Percentiles rank a stretch among this genome's conserved stretches.
Conservation (phyloP, 2,113 vertebrate species). For the Hemiprocne comata region DNA sequence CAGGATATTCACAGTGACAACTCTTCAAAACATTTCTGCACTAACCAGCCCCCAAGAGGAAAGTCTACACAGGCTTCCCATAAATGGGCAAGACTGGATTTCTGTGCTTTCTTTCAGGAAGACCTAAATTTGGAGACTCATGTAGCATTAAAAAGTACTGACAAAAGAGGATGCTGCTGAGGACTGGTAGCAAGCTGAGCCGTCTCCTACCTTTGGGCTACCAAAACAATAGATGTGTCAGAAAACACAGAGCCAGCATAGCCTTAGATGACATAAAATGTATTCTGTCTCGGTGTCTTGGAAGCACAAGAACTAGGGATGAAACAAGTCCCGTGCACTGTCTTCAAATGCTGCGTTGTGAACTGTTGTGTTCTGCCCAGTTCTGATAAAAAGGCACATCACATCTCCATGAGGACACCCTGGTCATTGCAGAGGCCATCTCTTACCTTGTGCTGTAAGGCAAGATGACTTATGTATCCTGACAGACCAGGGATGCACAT, state of each 20-base stretch:
- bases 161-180: background rate
- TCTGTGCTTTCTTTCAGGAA: conserved; percentile 1
- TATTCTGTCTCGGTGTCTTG: background rate
- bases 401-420: background rate
- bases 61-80: background rate
- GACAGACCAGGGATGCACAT: background rate
- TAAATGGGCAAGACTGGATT: background rate
- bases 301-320: background rate
- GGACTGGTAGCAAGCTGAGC: background rate
- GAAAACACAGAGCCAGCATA: background rate
- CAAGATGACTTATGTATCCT: background rate
- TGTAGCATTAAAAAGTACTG: background rate
- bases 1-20: background rate
- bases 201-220: background rate
- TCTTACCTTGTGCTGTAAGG: background rate
- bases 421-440: background rate
- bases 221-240: background rate
- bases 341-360: background rate
- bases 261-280: background rate
- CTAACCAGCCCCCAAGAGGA: background rate
- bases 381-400: background rate
- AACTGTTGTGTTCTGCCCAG: background rate
- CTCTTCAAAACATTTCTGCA: background rate
- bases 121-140: background rate
- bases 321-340: background rate